Percentiles rank a stretch among this genome's conserved stretches.
These are phyloP conservation scores for Spilosoma lubricipeda DNA, from an alignment of 2,888 invertebrate genomes.

Conservation along the genomic window DNA sequence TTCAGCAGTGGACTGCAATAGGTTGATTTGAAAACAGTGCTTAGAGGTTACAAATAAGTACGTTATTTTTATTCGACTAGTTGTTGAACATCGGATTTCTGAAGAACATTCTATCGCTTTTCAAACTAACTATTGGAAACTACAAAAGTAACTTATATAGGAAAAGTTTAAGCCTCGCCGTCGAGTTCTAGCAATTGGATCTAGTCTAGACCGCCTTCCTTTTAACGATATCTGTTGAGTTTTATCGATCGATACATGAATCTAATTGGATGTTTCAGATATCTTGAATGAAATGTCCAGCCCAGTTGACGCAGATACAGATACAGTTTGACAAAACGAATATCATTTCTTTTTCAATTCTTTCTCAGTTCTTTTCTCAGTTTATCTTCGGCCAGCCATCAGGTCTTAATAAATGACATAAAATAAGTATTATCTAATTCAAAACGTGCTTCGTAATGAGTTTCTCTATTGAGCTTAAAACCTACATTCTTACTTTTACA, in stretches of 20 bases:
- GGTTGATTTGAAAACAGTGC: too few relatives aligned
- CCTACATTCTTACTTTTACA: constrained; percentile 29
- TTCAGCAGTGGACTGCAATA: too few relatives aligned
- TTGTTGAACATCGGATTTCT: too few relatives aligned
- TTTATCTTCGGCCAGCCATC: constrained; percentile 24
- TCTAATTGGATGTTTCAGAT: neutral
- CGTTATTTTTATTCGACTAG: neutral
- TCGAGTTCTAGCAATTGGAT: constrained; percentile 7
- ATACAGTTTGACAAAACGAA: neutral
- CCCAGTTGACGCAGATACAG: neutral
- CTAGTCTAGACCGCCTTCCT: constrained; percentile 19
- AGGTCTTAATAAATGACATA: neutral
- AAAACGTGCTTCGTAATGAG: constrained; percentile 24
- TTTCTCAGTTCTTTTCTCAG: too few relatives aligned
- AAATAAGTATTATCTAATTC: constrained; percentile 25
- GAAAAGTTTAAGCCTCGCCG: neutral
- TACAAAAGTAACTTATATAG: neutral
- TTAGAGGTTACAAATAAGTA: too few relatives aligned
- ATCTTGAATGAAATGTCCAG: constrained; percentile 3
- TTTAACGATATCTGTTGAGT: constrained; percentile 13
- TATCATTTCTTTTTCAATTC: too few relatives aligned
- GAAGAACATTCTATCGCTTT: neutral
- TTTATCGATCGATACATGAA: constrained; percentile 13
- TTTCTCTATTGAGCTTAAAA: constrained; percentile 42
- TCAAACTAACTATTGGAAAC: constrained; percentile 1